Base-by-base conservation (phyloP, 1,140 invertebrate species). In the Holcopasites calliopsidis region DNA sequence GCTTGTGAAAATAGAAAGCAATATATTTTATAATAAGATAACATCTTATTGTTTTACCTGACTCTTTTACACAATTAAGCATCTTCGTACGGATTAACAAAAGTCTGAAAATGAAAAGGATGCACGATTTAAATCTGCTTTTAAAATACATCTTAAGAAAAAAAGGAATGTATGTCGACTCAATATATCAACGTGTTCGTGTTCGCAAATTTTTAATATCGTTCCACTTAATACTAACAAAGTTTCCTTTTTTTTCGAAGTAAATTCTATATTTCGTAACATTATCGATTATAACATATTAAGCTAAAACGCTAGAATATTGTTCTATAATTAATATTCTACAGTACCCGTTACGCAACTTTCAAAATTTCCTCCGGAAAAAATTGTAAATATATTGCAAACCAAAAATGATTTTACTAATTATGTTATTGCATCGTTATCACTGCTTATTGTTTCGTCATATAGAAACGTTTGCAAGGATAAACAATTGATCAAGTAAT, bases 211-310 rank as follows among this genome's bases (percentile, higher is more conserved):
- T 23, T 35, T 3, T 38, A 38, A 58, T 58, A 58, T 4, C 16
- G 33, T 38, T 38, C 33, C 13, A 58, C 21, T 38, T 1, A 5
- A 58, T 23, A 21, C n/a, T 16, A 58, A 38, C 33, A 16, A 58
- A 58, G 3, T 38, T 35, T 57, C 21, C 1, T 33, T 35, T 33
- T 33, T 33, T 57, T 35, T 3, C 16, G 23, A 38, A 58, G 35
- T 58, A 58, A 58, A 58, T 58, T 58, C 31, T 1, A n/a, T 18
- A 55, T 31, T 31, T 58, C n/a, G 21, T 38, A 58, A 58, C 11
- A 38, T 35, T 23, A 57, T 33, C n/a, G 33, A 18, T 13, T 58
- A 58, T 5, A 23, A 16, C 8, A 38, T 38, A 23, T 58, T 13
- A 13, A 16, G 6, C 0, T 58, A 58, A 23, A 58, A 38, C 13